Evolutionary conservation across 2,113 vertebrate species (phyloP), one percentile per base, ranked within the genome.

Genomic region (Hippocampus guttulatus): DNA sequence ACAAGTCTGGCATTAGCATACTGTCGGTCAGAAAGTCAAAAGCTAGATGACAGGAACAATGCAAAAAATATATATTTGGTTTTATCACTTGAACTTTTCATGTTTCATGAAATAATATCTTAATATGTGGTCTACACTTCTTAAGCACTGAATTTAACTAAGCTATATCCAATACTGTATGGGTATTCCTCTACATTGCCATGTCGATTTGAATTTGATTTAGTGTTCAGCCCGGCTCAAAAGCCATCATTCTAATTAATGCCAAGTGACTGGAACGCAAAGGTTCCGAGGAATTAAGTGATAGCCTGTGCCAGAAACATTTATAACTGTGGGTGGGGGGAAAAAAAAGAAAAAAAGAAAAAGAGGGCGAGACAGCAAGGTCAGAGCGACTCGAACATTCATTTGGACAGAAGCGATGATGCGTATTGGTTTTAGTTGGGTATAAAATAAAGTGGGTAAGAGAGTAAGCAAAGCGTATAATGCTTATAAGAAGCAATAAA

Each of bases 301-400:
- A 61, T 33, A 33, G 27, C 27, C 58, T 18, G 58, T 61, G 57
- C 25, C 58, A 61, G 58, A 61, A 61, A 61, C 58, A 61, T 61
- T 61, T 61, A 61, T 7, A 27, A 61, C 58, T 33, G 16, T 61
- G 58, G 27, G 18, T 38, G 20, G 12, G 25, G 27, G 3, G 27
- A 27, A 27, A 25, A 58, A 25, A 23, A 12, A 23, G 11, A 27
- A 25, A 58, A 25, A 23, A 12, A 23, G 11, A 57, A 4, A 27
- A 12, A 25, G 25, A 33, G 58, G 3, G 16, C 7, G 27, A 16
- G 58, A 61, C 16, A 33, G 58, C 27, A 61, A 61, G 58, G 58
- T 61, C 27, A 33, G 30, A 33, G 58, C 3, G 58, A 61, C 58
- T 61, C 58, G 15, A 38, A 18, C 58, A 33, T 61, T 61, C 58